Evolutionary conservation across 92 coral and sea anemone genomes (phyloP).

Genomic region (Porites lobata): DNA sequence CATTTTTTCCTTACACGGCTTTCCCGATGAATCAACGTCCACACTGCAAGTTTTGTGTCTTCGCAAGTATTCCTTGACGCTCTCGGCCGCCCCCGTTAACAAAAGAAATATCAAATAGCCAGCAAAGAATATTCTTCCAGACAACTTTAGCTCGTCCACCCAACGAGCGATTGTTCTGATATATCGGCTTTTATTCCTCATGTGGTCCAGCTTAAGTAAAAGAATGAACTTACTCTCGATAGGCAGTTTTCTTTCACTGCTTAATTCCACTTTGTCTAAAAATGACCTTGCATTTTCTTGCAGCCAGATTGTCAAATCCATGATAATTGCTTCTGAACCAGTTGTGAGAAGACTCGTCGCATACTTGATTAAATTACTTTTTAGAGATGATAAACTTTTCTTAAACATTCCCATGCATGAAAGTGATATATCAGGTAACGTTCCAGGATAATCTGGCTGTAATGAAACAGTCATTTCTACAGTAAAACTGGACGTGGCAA

Average conservation of each 20-base stretch:
- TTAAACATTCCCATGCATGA: slow-evolving; percentile 78
- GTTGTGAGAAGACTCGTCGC: slow-evolving; percentile 32
- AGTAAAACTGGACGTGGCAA: background rate
- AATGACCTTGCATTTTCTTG: slow-evolving; percentile 70
- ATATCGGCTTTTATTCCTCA: slow-evolving; percentile 85
- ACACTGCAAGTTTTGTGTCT: slow-evolving; percentile 81
- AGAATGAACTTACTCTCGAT: slow-evolving; percentile 30
- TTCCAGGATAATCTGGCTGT: slow-evolving; percentile 69
- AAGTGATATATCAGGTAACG: slow-evolving; percentile 80
- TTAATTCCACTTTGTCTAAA: background rate
- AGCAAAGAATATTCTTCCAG: slow-evolving; percentile 71
- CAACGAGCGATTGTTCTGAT: slow-evolving; percentile 78
- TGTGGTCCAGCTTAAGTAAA: slow-evolving; percentile 85
- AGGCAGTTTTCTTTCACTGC: background rate
- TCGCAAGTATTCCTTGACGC: slow-evolving; percentile 76
- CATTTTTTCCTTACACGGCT: slow-evolving; percentile 96
- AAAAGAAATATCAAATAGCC: slow-evolving; percentile 76
- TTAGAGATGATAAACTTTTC: slow-evolving; percentile 56
- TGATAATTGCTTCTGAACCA: slow-evolving; percentile 72
- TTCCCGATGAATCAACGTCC: slow-evolving; percentile 90
- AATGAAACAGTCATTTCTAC: slow-evolving; percentile 68
- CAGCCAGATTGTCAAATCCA: slow-evolving; percentile 86
- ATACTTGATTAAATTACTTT: slow-evolving; percentile 50
- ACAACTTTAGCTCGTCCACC: slow-evolving; percentile 75
- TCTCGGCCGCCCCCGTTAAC: slow-evolving; percentile 66